Evolutionary conservation across 2,113 vertebrate species (phyloP), one percentile per base, ranked within the genome.

Genomic region (Neotoma lepida): DNA sequence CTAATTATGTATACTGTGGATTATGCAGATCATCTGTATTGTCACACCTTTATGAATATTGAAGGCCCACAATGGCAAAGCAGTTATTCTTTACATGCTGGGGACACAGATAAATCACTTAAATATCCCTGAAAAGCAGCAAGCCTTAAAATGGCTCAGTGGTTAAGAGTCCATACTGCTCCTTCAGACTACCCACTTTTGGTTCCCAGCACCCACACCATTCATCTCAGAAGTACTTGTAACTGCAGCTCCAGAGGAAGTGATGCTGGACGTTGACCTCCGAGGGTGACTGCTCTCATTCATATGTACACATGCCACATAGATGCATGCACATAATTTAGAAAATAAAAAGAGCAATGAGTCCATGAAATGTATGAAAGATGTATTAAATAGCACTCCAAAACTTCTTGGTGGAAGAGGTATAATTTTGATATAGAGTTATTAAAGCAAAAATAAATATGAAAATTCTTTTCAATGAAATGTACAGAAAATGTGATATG

Each of bases 1-100:
- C 90, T 73, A 96, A 93, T 39, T 85, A 77, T 74, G 44, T 20
- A 89, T 30, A 90, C 49, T 77, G 51, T 9, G 74, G 73, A 77
- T 66, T 87, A 33, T 70, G 4, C 49, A 95, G 51, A 82, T 71
- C 70, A 26, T 46, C 5, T 39, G 9, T 56, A 87, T 76, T 94
- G 80, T 95, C 58, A 97, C 35, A 54, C 8, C 14, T 89, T 49
- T 71, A 85, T 12, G 84, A 88, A 91, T 87, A 94, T 13, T 89
- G 64, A 88, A 86, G 39, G 17, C 18, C 30, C 41, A 70, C 64
- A 74, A 17, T 74, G 61, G 44, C 4, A 81, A 92, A 92, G 54
- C 74, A 71, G 28, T 26, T 94, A 78, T 68, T 28, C 4, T 70
- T 92, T 8, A 58, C 35, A 92, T 76, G 92, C 82, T 1, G 30